Percentiles rank a stretch among this genome's conserved stretches.
Evolutionary conservation across 2,888 invertebrate species (phyloP).

Genomic region (Andrena chrysosceles): DNA sequence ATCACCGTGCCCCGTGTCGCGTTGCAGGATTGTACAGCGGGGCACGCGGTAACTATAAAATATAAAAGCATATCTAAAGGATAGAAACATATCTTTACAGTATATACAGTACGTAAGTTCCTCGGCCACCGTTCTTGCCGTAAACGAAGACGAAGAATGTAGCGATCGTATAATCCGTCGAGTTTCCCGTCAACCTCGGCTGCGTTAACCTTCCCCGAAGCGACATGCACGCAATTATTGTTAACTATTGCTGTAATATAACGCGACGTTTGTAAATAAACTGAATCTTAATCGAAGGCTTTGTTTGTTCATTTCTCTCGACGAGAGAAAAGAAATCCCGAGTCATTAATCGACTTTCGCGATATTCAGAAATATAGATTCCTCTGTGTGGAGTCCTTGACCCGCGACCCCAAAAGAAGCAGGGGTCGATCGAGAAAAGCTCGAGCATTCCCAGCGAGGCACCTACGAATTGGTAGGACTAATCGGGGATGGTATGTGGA

Average conservation of each 20-base stretch:
- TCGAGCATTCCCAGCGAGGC: constrained; percentile 13
- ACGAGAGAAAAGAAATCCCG: neutral
- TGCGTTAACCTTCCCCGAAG: constrained; percentile 45
- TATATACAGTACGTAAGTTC: constrained; percentile 49
- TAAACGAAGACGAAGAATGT: constrained; percentile 24
- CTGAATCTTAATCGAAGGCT: constrained; percentile 57
- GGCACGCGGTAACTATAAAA: constrained; percentile 54
- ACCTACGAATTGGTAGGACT: constrained; percentile 37
- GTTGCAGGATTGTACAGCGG: constrained; percentile 45
- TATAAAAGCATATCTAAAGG: constrained; percentile 67
- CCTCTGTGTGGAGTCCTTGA: neutral
- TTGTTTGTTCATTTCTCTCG: neutral
- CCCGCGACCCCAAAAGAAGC: neutral
- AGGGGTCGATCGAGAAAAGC: constrained; percentile 13
- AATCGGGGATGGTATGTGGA: constrained; percentile 40
- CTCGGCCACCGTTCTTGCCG: constrained; percentile 35
- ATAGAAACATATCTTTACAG: constrained; percentile 65
- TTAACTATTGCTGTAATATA: constrained; percentile 79
- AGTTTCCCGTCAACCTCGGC: constrained; percentile 44
- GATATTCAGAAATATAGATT: neutral
- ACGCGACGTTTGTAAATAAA: constrained; percentile 81
- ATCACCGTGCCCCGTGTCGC: constrained; percentile 35
- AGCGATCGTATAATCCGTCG: constrained; percentile 57
- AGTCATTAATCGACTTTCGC: neutral
- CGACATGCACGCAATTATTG: constrained; percentile 70